Evolutionary conservation across 2,888 invertebrate species (phyloP), one percentile per base, ranked within the genome.

Genomic region (Uloborus plumipes): DNA sequence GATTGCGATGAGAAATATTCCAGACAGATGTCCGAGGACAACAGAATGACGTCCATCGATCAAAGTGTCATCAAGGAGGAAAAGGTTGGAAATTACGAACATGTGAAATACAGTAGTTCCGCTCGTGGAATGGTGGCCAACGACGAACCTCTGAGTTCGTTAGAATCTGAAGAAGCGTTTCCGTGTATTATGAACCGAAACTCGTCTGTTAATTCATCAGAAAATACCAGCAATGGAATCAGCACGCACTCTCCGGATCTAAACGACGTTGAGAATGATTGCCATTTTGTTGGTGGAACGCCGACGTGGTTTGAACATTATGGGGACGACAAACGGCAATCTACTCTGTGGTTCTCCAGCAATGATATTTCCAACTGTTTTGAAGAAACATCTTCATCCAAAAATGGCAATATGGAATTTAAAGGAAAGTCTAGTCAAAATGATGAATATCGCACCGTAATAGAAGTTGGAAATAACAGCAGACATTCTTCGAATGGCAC

Each of bases 251-350:
- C 39, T 39, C 39, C 39, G 9, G 39, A 39, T 39, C 9, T 39
- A 39, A 39, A 39, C 9, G 39, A 51, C 51, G n/a, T 70, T 59
- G 53, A 20, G 15, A 74, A 74, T 16, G 64, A 49, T 14, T 75
- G 70, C 22, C 70, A 72, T 22, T 72, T 75, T 47, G 64, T 55
- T 0, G 76, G 76, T 16, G 82, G 82, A 7, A 82, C 76, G 6
- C 82, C 82, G 9, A 82, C 73, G 1, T 82, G 82, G 82, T 82
- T 82, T 50, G 82, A 82, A 18, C 82, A 82, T 51, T 82, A 82
- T 53, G 73, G 73, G 2, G 70, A 61, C 39, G 69, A 77, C 31
- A 72, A 70, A 59, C 76, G 72, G 16, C 76, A 76, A 20, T 75
- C 81, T 18, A 72, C 76, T 4, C 49, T 77, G 3, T 82, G 82